Base-by-base conservation (phyloP, 1,140 invertebrate genomes). In the Lasioglossum baleicum region DNA sequence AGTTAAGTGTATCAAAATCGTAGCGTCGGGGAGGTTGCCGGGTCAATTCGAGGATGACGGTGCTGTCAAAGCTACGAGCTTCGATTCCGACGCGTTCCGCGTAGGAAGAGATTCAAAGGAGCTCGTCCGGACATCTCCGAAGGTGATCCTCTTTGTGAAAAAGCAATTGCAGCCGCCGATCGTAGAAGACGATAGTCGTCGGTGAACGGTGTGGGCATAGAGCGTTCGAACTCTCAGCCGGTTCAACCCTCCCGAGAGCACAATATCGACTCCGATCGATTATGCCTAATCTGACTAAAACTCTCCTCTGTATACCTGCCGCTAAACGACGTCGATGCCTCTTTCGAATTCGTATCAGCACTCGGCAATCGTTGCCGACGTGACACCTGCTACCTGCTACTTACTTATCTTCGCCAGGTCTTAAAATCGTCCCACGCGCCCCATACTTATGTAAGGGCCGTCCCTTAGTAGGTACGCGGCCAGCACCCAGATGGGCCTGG, bases 311-410 rank as follows among this genome's bases (percentile, higher is more conserved):
- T 79, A 64, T 87, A 85, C 75, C 80, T 82, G 83, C 81, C 81
- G 63, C 58, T 82, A 86, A 83, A 84, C 83, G 83, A 82, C 77
- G 83, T 75, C 72, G 81, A 86, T 87, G 74, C 79, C 82, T 85
- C 74, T 83, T 69, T 80, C 76, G 79, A 71, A 87, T 84, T 78
- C 69, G 74, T 89, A 90, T 90, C 90, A 85, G 61, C 26, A 42
- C 26, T 22, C 61, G 31, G 69, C 72, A 69, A 90, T 90, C 89
- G 78, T 85, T 75, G 74, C 26, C 84, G 82, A 87, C 89, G 84
- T 86, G 85, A 91, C 88, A 91, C 90, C 86, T 91, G 87, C 88
- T 90, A 91, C 89, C 89, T 89, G 89, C 87, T 90, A 83, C 85
- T 83, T 83, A 87, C 69, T 83, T 83, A 82, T 82, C 79, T 35